Evolutionary conservation across 2,888 invertebrate species (phyloP).

Genomic region (Anagyrus pseudococci): DNA sequence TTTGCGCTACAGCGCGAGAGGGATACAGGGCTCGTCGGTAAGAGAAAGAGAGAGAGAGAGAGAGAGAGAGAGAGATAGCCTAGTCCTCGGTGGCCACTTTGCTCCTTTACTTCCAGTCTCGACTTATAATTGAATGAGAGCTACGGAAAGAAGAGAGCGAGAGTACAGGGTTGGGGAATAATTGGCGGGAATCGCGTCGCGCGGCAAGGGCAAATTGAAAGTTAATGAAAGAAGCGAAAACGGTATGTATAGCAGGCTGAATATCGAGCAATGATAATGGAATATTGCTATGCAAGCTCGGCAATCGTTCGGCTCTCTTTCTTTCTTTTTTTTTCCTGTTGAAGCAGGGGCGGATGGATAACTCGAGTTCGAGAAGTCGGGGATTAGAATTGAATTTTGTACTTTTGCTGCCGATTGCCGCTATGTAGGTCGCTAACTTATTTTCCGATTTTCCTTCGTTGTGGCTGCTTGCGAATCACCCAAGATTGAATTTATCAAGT

Average conservation of each 20-base stretch:
- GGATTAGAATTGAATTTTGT: too few species aligned
- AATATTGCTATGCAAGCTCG: neutral
- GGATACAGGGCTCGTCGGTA: too few species aligned
- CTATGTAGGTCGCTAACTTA: neutral
- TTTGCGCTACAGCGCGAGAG: neutral
- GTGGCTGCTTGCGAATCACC: too few species aligned
- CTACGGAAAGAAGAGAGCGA: conserved; percentile 8
- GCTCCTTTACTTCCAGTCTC: too few species aligned
- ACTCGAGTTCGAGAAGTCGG: neutral
- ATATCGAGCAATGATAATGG: conserved; percentile 14
- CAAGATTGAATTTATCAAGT: too few species aligned
- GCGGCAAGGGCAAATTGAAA: conserved; percentile 24
- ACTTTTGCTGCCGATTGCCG: too few species aligned
- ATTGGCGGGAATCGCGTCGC: conserved; percentile 20
- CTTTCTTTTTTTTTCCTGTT: neutral
- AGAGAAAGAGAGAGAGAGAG: too few species aligned
- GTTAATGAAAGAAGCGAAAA: conserved; percentile 28
- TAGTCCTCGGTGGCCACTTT: too few species aligned
- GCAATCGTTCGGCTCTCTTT: neutral
- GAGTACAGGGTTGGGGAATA: conserved; percentile 24
- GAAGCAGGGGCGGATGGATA: neutral
- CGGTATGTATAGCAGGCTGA: neutral
- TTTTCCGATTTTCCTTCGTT: too few species aligned
- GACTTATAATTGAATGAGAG: conserved; percentile 29
- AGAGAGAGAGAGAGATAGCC: too few species aligned